These are phyloP conservation scores for Lordiphosa stackelbergi DNA, from an alignment of 1,140 invertebrate genomes.

Conservation along the genomic window DNA sequence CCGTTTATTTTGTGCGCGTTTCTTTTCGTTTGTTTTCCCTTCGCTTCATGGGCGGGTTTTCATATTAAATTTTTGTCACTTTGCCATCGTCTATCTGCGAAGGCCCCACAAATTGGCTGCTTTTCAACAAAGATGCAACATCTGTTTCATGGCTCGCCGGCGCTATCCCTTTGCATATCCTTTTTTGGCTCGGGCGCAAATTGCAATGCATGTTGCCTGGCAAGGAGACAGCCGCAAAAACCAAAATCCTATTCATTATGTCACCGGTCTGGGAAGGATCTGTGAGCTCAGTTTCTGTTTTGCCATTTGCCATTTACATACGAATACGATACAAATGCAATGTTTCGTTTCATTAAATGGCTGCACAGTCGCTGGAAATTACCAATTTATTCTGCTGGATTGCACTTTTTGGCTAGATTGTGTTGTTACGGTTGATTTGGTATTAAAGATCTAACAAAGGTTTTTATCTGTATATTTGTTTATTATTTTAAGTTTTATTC, in stretches of 20 bases:
- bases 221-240: slow-evolving; percentile 47
- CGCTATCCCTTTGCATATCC: slow-evolving; percentile 68
- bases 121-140: slow-evolving; percentile 77
- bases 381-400: slow-evolving; percentile 69
- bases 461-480: too few relatives aligned
- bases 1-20: slow-evolving; percentile 70
- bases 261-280: slow-evolving; percentile 40
- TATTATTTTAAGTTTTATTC: too few relatives aligned
- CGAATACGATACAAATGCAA: slow-evolving; percentile 31
- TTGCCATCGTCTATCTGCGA: slow-evolving; percentile 67
- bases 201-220: slow-evolving; percentile 48
- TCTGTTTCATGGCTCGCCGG: slow-evolving; percentile 57
- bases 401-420: slow-evolving; percentile 53
- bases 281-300: slow-evolving; percentile 8
- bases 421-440: slow-evolving; percentile 6
- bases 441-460: background rate
- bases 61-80: slow-evolving; percentile 76
- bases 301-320: slow-evolving; percentile 56
- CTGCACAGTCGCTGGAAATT: slow-evolving; percentile 59
- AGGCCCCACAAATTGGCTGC: slow-evolving; percentile 70
- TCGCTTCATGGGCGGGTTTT: slow-evolving; percentile 26
- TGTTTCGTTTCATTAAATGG: slow-evolving; percentile 53
- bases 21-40: slow-evolving; percentile 23
- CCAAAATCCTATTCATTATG: slow-evolving; percentile 73
- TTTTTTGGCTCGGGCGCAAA: slow-evolving; percentile 60